Evolutionary conservation across 2,888 invertebrate species (phyloP), one percentile per base, ranked within the genome.

Genomic region (Agrotis segetum): DNA sequence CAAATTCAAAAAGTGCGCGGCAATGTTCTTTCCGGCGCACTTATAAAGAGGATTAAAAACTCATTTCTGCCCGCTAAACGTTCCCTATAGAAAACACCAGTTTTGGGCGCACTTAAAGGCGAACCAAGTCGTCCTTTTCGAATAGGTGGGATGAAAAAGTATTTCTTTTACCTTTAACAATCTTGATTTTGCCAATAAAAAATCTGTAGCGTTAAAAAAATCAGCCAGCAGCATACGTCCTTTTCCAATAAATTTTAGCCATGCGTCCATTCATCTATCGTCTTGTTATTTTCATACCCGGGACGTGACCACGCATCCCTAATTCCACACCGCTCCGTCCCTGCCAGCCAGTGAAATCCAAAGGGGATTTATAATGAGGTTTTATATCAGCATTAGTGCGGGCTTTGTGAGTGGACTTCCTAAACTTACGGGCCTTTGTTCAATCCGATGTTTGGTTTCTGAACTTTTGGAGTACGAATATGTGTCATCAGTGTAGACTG

Each of bases 221-320:
- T 67, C 59, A 19, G 40, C n/a, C 56, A 50, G 63, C 63, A 66
- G n/a, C 24, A 55, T 56, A 71, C 61, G 11, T 65, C 62, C 56
- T 71, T 71, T 76, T 71, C 61, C 68, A 76, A 77, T 79, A 77
- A 81, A 74, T 87, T 85, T 86, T 71, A 84, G 85, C 83, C 69
- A 49, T 52, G 34, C 67, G 67, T 79, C 74, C 81, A 83, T 81
- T 77, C 73, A 76, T 81, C 78, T 74, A 74, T 74, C 84, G 76
- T 69, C 81, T 86, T 88, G 88, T 90, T 92, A 93, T 92, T 92
- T 92, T 91, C 90, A 92, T 91, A 88, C 85, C 71, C 60, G 65
- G 84, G 82, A 93, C 95, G 95, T 95, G 95, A 91, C 93, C 86
- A 62, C 89, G 95, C 95, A 95, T 94, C 87, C 84, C 87, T 88